phyloP scores from a whole-genome alignment of 1,140 invertebrate species.

The Cotesia vestalis region DNA sequence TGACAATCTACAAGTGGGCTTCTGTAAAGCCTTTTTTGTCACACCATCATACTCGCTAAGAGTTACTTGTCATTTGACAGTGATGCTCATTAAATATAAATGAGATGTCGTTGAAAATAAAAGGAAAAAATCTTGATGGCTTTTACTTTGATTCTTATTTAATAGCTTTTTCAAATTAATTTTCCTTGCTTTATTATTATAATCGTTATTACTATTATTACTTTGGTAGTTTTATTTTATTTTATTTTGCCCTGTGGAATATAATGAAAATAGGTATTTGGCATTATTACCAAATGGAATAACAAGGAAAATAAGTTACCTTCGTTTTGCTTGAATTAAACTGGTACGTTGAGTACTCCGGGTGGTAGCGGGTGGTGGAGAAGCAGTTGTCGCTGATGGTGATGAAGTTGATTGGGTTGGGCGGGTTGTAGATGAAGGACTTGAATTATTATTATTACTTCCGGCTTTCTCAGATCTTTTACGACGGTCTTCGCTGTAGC shows the following conservation, averaged over 20 bases:
- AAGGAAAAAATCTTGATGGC: no score
- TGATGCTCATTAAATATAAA: not conserved
- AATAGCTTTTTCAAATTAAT: not conserved
- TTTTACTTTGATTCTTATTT: slow-evolving; percentile 12
- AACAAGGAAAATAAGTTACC: slow-evolving; percentile 42
- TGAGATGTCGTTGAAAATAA: no score
- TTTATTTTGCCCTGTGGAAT: not conserved
- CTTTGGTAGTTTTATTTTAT: no score
- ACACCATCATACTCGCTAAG: no score
- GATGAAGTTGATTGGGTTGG: slow-evolving; percentile 39
- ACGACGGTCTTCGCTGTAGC: slow-evolving; percentile 45
- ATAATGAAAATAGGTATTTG: not conserved
- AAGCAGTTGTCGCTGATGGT: slow-evolving; percentile 34
- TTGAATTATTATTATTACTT: not conserved
- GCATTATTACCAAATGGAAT: not conserved
- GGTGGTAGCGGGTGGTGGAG: slow-evolving; percentile 27
- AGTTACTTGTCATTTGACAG: slow-evolving; percentile 3
- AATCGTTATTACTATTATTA: not conserved
- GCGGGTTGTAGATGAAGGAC: slow-evolving; percentile 5
- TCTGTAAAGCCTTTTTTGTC: not conserved
- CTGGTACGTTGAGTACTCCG: slow-evolving; percentile 30
- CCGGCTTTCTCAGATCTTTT: slow-evolving; percentile 50
- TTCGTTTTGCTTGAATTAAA: slow-evolving; percentile 47
- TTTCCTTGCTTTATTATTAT: slow-evolving; percentile 3
- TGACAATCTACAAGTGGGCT: slow-evolving; percentile 41